A percentile compares a stretch with the other conserved stretches of the same genome.
Conservation (phyloP, 2,888 invertebrate genomes). For the Phalera bucephala region DNA sequence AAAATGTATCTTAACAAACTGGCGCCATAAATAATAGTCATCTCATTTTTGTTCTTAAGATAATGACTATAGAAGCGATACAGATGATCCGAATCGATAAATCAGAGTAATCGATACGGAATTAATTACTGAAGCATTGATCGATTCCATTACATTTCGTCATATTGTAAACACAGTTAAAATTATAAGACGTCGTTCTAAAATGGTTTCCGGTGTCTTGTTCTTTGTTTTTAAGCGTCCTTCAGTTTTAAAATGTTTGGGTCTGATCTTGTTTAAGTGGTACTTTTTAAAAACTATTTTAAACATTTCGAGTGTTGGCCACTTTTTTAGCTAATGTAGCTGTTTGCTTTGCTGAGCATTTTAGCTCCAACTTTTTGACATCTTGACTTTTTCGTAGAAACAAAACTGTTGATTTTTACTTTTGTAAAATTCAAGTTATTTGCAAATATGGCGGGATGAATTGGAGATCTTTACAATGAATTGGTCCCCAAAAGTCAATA, state of each 20-base stretch:
- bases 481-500: too few relatives aligned
- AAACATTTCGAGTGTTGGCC: conserved; percentile 11
- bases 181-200: conserved; percentile 30
- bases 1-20: too few relatives aligned
- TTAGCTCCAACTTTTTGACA: conserved; percentile 1
- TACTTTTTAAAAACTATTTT: conserved; percentile 43
- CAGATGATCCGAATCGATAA: conserved; percentile 6
- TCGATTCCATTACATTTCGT: conserved; percentile 21
- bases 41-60: too few relatives aligned
- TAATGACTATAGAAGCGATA: background rate
- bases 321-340: conserved; percentile 18
- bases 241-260: conserved; percentile 32
- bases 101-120: conserved; percentile 8
- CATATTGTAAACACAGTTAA: conserved; percentile 29
- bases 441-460: too few relatives aligned
- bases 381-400: background rate
- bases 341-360: conserved; percentile 10
- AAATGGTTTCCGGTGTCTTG: conserved; percentile 43
- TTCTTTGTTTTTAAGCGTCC: conserved; percentile 47
- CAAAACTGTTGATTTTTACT: too few relatives aligned
- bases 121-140: conserved; percentile 11
- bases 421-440: too few relatives aligned
- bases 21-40: too few relatives aligned
- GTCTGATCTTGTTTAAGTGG: conserved; percentile 29
- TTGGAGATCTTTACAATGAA: too few relatives aligned